Evolutionary conservation across 2,113 vertebrate genomes (phyloP).

Genomic region (Regulus satrapa): DNA sequence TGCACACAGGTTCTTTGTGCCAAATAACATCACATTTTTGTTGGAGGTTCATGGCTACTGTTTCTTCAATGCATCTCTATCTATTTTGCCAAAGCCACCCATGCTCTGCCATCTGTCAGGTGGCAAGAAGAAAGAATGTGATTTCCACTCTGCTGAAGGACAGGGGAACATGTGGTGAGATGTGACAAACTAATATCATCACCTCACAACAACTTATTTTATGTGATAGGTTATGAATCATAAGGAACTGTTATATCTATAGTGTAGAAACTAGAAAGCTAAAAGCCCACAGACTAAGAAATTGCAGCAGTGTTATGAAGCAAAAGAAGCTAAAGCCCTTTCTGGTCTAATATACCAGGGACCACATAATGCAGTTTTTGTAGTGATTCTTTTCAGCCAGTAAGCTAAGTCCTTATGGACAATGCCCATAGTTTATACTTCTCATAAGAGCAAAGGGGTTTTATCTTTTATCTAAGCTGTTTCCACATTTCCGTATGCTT

Average conservation of each 20-base stretch:
- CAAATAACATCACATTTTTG: background rate
- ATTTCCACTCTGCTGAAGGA: background rate
- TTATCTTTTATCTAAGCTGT: background rate
- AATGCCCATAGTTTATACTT: background rate
- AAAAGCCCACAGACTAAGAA: background rate
- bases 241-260: background rate
- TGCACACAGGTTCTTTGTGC: background rate
- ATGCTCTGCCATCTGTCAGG: background rate
- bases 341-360: background rate
- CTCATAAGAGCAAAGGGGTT: background rate
- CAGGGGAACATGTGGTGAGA: background rate
- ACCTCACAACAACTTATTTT: slow-evolving; percentile 1
- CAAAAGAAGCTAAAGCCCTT: background rate
- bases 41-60: background rate
- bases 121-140: background rate
- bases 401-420: background rate
- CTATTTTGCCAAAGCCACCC: slow-evolving; percentile 13
- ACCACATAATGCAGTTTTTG: background rate
- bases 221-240: background rate
- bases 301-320: background rate
- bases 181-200: background rate
- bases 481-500: background rate
- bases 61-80: background rate
- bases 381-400: background rate
- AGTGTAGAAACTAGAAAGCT: background rate